A percentile compares a stretch with the other conserved stretches of the same genome.
phyloP scores from a whole-genome alignment of 2,888 invertebrate genomes.

The Lepidocyrtoides sp. region DNA sequence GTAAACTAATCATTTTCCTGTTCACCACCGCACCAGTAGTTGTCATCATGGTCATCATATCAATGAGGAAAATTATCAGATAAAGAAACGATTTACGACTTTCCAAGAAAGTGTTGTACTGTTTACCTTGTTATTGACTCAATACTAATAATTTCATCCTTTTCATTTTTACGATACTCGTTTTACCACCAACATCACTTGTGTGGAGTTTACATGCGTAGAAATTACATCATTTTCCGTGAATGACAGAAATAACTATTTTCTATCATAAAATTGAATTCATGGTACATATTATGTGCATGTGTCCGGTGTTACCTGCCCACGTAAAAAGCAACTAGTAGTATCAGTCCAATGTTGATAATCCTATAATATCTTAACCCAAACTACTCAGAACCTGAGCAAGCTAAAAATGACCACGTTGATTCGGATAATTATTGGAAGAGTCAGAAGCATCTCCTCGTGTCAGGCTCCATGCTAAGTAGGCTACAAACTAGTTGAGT shows the following conservation, averaged over 20 bases:
- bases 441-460: not conserved
- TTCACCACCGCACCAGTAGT: no score
- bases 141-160: not conserved
- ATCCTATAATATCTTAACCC: not conserved
- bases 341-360: not conserved
- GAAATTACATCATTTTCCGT: slow-evolving; percentile 49
- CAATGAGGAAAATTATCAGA: no score
- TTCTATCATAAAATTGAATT: not conserved
- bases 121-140: no score
- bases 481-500: not conserved
- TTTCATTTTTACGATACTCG: not conserved
- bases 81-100: no score
- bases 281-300: not conserved
- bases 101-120: no score
- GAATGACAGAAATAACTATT: slow-evolving; percentile 40
- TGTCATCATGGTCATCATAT: no score
- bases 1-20: no score
- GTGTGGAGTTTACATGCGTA: not conserved
- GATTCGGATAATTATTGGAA: not conserved
- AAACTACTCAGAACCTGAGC: not conserved
- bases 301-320: not conserved
- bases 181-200: no score
- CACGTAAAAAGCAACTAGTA: not conserved
- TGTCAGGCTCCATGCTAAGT: not conserved
- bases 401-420: not conserved